phyloP scores from a whole-genome alignment of 1,140 invertebrate genomes.

The Camponotus vicinus region DNA sequence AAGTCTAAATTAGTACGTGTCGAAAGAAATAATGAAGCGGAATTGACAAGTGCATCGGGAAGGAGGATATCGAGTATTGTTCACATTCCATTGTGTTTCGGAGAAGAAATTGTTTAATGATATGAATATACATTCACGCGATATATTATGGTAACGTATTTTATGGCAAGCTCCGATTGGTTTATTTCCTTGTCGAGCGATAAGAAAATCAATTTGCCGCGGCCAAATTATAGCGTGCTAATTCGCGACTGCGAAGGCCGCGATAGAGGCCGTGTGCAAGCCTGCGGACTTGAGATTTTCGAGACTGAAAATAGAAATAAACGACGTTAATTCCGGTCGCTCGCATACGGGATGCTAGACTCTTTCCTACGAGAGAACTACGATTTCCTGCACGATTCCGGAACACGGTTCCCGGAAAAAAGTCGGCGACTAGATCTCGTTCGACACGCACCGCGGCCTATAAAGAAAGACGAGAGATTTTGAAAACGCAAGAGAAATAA shows the following conservation, averaged over 20 bases:
- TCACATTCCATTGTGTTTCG: constrained; percentile 21
- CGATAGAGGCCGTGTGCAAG: constrained; percentile 9
- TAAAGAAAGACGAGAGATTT: neutral
- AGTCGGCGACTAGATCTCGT: constrained; percentile 32
- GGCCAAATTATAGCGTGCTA: constrained; percentile 43
- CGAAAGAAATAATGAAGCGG: constrained; percentile 39
- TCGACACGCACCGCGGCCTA: constrained; percentile 1
- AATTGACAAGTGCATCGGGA: neutral
- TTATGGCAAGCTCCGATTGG: neutral
- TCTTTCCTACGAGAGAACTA: constrained; percentile 12
- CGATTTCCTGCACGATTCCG: constrained; percentile 71
- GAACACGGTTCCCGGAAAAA: constrained; percentile 60
- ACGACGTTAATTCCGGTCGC: constrained; percentile 23
- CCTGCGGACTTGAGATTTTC: constrained; percentile 24
- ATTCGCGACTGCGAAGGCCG: constrained; percentile 30
- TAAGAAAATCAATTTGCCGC: constrained; percentile 29
- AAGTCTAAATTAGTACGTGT: constrained; percentile 19
- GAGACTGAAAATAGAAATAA: constrained; percentile 35
- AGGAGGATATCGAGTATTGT: constrained; percentile 5
- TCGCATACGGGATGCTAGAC: neutral
- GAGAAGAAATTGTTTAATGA: constrained; percentile 10
- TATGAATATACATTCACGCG: constrained; percentile 10
- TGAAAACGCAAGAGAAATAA: neutral
- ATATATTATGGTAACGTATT: neutral
- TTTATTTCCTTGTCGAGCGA: constrained; percentile 38